Base-by-base conservation (phyloP, 2,113 vertebrate species). In the Amphiprion ocellaris region DNA sequence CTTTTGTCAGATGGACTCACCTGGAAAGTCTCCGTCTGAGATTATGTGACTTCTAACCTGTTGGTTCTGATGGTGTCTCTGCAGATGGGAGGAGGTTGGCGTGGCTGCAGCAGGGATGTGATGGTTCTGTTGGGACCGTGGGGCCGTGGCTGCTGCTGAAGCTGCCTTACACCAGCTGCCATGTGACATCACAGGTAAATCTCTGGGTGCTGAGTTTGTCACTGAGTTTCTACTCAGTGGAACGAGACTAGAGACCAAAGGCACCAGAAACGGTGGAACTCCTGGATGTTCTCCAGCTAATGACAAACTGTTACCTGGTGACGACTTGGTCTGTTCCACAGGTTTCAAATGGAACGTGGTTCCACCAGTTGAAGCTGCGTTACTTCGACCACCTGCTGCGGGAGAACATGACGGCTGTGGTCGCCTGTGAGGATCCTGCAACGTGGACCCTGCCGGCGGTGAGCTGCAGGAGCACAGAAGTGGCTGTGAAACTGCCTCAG, bases 11-110 rank as follows among this genome's bases (percentile, higher is more conserved):
- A 26, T 1, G 2, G 26, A 26, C 26, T 26, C 26, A 26, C 26
- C 26, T 26, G 26, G 26, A 26, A 26, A 26, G 30, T 30, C 4
- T 30, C 30, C 30, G 5, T 30, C 30, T 30, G 30, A 30, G 30
- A 6, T 6, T 10, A 26, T 58, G 26, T 3, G 26, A 26, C 26
- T 3, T 26, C 2, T 10, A 26, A 49, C 17, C 24, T 28, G 19
- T 50, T 8, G 46, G 46, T n/a, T 19, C 24, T 65, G 8, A 17
- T n/a, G 21, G 21, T 21, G 12, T 69, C 46, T 62, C 3, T 0
- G n/a, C 75, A 69, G 75, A 69, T 1, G 66, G 75, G 58, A 56
- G 26, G 19, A 56, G 52, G 28, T 49, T 74, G 28, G 33, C 37
- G 62, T 21, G 19, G 4, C n/a, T 49, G 62, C 28, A 37, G 5